Evolutionary conservation across 2,797 vertebrate species (phyloP).

Genomic region (Manis pentadactyla): DNA sequence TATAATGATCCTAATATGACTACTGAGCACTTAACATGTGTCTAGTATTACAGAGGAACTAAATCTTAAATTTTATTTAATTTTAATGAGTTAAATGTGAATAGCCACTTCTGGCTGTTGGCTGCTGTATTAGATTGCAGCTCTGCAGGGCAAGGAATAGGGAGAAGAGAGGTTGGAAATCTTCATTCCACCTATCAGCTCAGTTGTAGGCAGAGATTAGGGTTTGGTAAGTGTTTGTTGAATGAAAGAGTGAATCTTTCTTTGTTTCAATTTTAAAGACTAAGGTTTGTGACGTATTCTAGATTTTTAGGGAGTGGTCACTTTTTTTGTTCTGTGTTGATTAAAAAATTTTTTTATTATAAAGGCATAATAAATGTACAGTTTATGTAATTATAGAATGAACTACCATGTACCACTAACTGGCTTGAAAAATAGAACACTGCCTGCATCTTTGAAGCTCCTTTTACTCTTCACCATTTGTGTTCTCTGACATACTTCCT

Average conservation of each 20-base stretch:
- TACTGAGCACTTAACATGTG: neutral
- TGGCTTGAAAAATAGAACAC: neutral
- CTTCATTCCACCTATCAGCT: neutral
- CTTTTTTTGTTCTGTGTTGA: neutral
- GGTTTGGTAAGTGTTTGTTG: neutral
- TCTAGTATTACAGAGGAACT: neutral
- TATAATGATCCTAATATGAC: neutral
- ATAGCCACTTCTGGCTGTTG: neutral
- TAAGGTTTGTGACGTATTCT: slow-evolving; percentile 21
- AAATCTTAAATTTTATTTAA: neutral
- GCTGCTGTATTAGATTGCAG: neutral
- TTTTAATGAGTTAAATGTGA: slow-evolving; percentile 46
- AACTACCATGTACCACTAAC: neutral
- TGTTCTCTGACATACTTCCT: neutral
- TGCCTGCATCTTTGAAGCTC: neutral
- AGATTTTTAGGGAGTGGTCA: neutral
- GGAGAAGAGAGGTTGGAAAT: neutral
- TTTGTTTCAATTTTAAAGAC: slow-evolving; percentile 13
- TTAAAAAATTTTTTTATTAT: slow-evolving; percentile 27
- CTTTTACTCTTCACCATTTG: neutral
- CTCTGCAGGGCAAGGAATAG: neutral
- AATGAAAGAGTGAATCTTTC: neutral
- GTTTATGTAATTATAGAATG: neutral
- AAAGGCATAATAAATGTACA: neutral
- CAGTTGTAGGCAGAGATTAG: neutral